Conservation (phyloP, 1,140 invertebrate genomes). For the Steinernema feltiae region DNA sequence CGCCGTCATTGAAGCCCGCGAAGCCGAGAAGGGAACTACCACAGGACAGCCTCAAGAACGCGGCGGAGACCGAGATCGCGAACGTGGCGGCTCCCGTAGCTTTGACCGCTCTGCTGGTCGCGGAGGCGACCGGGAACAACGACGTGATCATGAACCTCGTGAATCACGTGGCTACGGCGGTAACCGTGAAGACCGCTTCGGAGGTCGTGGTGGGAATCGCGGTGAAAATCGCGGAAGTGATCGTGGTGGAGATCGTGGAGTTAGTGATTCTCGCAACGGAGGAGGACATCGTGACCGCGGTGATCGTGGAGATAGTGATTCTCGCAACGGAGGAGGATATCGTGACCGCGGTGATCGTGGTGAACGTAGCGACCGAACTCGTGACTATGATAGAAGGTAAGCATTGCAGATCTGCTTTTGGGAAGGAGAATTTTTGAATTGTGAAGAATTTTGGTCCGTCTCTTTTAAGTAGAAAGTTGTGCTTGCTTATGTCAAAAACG, state of each 20-base stretch:
- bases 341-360: background rate
- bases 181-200: background rate
- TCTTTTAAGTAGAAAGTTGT: background rate
- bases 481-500: background rate
- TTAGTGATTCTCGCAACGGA: too few species aligned
- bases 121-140: conserved; percentile 14
- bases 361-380: background rate
- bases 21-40: conserved; percentile 21
- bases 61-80: conserved; percentile 17
- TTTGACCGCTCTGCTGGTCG: background rate
- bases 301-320: conserved; percentile 18
- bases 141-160: background rate
- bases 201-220: conserved; percentile 6
- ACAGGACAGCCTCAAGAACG: too few species aligned
- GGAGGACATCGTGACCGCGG: too few species aligned
- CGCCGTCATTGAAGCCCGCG: conserved; percentile 40
- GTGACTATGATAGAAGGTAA: background rate
- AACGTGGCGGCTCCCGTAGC: too few species aligned
- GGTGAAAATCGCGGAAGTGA: conserved; percentile 18
- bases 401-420: background rate
- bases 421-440: background rate
- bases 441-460: background rate
- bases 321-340: background rate
- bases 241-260: background rate
- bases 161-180: conserved; percentile 2